Evolutionary conservation across 2,888 invertebrate species (phyloP).

Genomic region (Eubasilissa splendida): DNA sequence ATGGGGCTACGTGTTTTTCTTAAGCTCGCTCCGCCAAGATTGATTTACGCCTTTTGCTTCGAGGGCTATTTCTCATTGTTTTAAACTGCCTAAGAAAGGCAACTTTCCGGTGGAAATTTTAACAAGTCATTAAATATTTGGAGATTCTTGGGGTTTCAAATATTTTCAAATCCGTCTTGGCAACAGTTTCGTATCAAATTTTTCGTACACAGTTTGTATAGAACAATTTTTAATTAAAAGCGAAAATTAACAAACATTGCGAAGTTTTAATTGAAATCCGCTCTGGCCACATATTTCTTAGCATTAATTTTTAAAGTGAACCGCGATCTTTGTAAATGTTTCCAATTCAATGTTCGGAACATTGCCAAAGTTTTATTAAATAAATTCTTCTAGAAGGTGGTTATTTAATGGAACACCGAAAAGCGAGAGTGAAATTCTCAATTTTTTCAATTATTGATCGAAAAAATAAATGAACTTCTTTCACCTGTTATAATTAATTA

Average conservation of each 20-base stretch:
- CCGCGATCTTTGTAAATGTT: constrained; percentile 37
- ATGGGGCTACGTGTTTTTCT: constrained; percentile 56
- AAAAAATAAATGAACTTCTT: no score
- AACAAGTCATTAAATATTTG: constrained; percentile 52
- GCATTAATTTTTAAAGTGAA: constrained; percentile 44
- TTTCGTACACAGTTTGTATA: constrained; percentile 37
- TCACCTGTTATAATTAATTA: no score
- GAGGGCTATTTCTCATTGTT: constrained; percentile 47
- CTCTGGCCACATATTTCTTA: constrained; percentile 44
- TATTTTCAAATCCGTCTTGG: constrained; percentile 46
- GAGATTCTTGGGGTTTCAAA: constrained; percentile 46
- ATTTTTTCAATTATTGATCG: no score
- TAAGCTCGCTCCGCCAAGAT: constrained; percentile 41
- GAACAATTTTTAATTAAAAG: constrained; percentile 48
- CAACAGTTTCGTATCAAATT: constrained; percentile 41
- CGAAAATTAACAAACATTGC: constrained; percentile 48
- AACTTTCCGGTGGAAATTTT: constrained; percentile 46
- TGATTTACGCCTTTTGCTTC: constrained; percentile 50
- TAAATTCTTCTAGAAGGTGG: no score
- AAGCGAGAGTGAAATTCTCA: no score
- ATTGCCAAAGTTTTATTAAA: background rate
- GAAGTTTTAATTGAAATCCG: constrained; percentile 48
- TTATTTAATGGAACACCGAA: no score
- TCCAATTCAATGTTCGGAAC: constrained; percentile 6
- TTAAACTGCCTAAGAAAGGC: constrained; percentile 46